These are phyloP conservation scores for Myrmophylax atrothorax DNA, from an alignment of 2,113 vertebrate species.

Conservation along the genomic window DNA sequence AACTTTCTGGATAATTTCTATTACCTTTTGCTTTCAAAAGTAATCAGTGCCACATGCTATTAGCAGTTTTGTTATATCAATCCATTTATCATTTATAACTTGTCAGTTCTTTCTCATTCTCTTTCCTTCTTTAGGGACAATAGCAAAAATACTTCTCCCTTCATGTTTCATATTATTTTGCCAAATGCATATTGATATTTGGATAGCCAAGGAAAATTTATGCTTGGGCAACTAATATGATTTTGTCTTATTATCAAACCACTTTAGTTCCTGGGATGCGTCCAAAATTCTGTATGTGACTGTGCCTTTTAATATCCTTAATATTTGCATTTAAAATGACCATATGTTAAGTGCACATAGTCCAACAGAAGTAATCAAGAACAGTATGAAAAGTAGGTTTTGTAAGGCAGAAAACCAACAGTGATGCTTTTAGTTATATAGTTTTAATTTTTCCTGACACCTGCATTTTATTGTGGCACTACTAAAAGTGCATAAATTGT, in stretches of 20 bases:
- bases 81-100: neutral
- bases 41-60: neutral
- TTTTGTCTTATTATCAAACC: conserved; percentile 28
- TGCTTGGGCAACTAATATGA: neutral
- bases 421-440: neutral
- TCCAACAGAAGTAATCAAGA: conserved; percentile 26
- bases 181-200: conserved; percentile 32
- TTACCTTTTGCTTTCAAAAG: conserved; percentile 31
- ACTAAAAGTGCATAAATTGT: neutral
- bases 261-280: neutral
- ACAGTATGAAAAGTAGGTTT: neutral
- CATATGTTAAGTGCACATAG: conserved; percentile 5
- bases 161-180: conserved; percentile 15
- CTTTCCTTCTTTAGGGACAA: neutral
- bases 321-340: conserved; percentile 55
- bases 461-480: neutral
- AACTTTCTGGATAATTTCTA: conserved; percentile 19
- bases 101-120: neutral
- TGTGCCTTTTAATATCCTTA: conserved; percentile 13
- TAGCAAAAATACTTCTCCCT: neutral
- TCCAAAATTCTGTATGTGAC: neutral
- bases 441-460: conserved; percentile 9
- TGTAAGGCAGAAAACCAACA: neutral
- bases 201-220: neutral
- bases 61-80: neutral